These are phyloP conservation scores for Hypolimnas misippus DNA, from an alignment of 2,888 invertebrate genomes.

Conservation along the genomic window DNA sequence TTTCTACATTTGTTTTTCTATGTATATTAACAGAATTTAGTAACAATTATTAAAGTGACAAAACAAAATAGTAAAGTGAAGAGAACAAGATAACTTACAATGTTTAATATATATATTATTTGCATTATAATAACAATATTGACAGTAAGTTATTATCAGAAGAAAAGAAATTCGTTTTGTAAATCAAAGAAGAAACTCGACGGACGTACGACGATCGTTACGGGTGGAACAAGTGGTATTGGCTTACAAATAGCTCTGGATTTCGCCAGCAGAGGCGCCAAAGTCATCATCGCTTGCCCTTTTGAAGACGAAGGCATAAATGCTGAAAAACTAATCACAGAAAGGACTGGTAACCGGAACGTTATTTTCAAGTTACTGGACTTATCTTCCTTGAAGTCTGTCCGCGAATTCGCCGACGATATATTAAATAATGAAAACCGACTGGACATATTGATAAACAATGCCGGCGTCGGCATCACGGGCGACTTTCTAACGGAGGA, in stretches of 20 bases:
- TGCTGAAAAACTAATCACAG: conserved; percentile 82
- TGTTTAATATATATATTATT: too few species aligned
- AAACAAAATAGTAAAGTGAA: too few species aligned
- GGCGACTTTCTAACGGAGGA: conserved; percentile 86
- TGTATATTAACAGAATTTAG: too few species aligned
- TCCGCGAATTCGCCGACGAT: conserved; percentile 41
- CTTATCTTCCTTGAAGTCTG: conserved; percentile 84
- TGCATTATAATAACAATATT: conserved; percentile 8
- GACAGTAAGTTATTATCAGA: conserved; percentile 40
- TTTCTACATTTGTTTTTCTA: too few species aligned
- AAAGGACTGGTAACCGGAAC: conserved; percentile 85
- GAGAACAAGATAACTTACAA: too few species aligned
- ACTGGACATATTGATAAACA: conserved; percentile 92
- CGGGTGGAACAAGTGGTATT: conserved; percentile 67
- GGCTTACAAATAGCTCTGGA: conserved; percentile 64
- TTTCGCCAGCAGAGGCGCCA: conserved; percentile 60
- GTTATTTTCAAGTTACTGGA: conserved; percentile 88
- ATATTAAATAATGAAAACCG: conserved; percentile 58
- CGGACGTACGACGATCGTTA: conserved; percentile 58
- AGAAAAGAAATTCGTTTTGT: conserved; percentile 48
- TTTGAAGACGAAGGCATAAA: conserved; percentile 56
- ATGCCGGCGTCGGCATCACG: conserved; percentile 90
- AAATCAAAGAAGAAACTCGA: conserved; percentile 49
- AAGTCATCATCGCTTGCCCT: conserved; percentile 65
- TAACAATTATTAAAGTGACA: not conserved